A percentile compares a stretch with the other conserved stretches of the same genome.
phyloP scores from a whole-genome alignment of 2,797 vertebrate genomes.

The Pelobates cultripes region DNA sequence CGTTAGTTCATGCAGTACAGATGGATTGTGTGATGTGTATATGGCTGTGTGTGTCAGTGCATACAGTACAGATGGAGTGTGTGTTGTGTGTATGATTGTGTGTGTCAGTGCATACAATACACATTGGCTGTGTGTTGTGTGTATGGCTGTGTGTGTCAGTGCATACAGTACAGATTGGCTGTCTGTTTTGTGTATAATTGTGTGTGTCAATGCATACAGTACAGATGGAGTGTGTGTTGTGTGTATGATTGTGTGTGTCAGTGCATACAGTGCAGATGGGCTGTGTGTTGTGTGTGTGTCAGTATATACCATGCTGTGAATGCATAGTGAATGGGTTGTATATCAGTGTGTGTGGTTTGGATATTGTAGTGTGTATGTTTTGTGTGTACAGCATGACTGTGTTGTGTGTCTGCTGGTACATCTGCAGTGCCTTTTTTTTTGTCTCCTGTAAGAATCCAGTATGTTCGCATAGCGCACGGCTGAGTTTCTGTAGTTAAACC shows the following conservation, averaged over 20 bases:
- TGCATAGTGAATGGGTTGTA: no score
- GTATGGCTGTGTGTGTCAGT: background rate
- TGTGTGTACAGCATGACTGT: no score
- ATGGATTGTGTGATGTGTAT: background rate
- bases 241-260: background rate
- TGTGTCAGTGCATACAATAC: background rate
- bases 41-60: background rate
- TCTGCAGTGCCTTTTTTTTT: constrained; percentile 33
- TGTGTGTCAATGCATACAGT: background rate
- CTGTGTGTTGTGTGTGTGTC: background rate
- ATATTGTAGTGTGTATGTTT: no score
- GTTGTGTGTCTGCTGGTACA: background rate
- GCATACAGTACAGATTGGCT: background rate
- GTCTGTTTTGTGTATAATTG: background rate
- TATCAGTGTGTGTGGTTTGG: no score
- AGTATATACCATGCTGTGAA: background rate
- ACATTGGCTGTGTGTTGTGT: background rate
- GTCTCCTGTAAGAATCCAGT: constrained; percentile 44
- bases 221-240: background rate
- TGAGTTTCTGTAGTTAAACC: background rate
- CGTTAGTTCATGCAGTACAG: no score
- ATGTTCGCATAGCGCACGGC: constrained; percentile 17
- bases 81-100: background rate
- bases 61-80: background rate
- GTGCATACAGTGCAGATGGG: background rate